phyloP scores from a whole-genome alignment of 2,113 vertebrate species.

The Phrynosoma blainvillii region DNA sequence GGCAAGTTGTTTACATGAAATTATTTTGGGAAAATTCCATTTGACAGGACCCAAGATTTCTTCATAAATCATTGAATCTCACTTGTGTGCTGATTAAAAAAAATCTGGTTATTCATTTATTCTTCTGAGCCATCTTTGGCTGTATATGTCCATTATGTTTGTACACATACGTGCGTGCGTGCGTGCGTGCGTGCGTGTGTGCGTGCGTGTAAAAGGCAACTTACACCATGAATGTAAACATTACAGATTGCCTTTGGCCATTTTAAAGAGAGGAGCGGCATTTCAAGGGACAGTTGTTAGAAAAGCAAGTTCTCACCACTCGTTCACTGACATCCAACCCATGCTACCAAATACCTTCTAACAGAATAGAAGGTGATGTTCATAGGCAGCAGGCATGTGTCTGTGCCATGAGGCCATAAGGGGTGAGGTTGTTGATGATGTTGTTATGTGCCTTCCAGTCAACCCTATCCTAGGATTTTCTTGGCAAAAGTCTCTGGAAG shows the following conservation, averaged over 20 bases:
- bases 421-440: too few relatives aligned
- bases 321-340: constrained; percentile 54
- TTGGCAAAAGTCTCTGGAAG: too few relatives aligned
- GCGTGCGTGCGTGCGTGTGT: constrained; percentile 22
- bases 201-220: constrained; percentile 56
- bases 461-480: too few relatives aligned
- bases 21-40: constrained; percentile 99
- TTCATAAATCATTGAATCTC: constrained; percentile 94
- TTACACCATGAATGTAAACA: constrained; percentile 58
- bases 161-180: constrained; percentile 30
- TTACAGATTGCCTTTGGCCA: constrained; percentile 61
- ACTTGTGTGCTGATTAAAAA: constrained; percentile 86
- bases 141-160: constrained; percentile 57
- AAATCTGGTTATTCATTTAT: constrained; percentile 86
- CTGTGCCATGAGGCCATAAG: background rate
- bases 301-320: constrained; percentile 46
- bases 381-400: background rate
- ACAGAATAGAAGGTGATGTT: background rate
- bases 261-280: constrained; percentile 35
- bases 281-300: constrained; percentile 54
- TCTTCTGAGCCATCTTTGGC: constrained; percentile 75
- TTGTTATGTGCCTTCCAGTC: too few relatives aligned
- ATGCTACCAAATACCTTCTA: constrained; percentile 37
- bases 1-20: constrained; percentile 94
- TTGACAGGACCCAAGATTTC: constrained; percentile 87